A percentile compares a stretch with the other conserved stretches of the same genome.
phyloP scores from a whole-genome alignment of 2,888 invertebrate genomes.

The Aporophyla nigra region DNA sequence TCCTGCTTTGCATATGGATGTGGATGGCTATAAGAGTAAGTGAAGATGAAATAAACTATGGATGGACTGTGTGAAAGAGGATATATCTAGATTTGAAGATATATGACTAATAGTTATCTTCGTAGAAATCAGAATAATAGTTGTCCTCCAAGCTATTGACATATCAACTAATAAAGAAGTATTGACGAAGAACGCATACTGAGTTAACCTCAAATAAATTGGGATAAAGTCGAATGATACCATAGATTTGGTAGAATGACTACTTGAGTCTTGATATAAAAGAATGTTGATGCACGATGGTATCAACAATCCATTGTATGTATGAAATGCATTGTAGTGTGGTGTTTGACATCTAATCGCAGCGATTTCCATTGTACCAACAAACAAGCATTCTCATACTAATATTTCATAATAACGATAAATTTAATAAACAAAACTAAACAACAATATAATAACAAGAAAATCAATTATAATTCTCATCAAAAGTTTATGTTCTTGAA shows the following conservation, averaged over 20 bases:
- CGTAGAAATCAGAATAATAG: background rate
- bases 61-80: background rate
- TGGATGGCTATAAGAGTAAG: background rate
- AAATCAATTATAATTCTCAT: slow-evolving; percentile 20
- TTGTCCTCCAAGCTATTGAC: background rate
- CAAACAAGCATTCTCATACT: slow-evolving; percentile 18
- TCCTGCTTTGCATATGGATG: background rate
- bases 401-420: background rate
- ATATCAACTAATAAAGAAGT: background rate
- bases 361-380: slow-evolving; percentile 7
- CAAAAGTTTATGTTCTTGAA: slow-evolving; percentile 14
- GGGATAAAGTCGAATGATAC: background rate
- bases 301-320: slow-evolving; percentile 28
- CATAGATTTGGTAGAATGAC: background rate
- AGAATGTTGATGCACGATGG: background rate
- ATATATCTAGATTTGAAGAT: background rate
- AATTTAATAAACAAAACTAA: slow-evolving; percentile 5
- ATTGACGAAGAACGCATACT: background rate
- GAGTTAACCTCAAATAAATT: background rate
- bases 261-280: slow-evolving; percentile 1
- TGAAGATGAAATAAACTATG: background rate
- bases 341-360: background rate
- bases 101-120: background rate
- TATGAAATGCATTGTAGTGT: slow-evolving; percentile 3
- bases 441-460: background rate